These are phyloP conservation scores for Sinodicranocentrus sp. DNA, from an alignment of 2,888 invertebrate species.

Conservation along the genomic window DNA sequence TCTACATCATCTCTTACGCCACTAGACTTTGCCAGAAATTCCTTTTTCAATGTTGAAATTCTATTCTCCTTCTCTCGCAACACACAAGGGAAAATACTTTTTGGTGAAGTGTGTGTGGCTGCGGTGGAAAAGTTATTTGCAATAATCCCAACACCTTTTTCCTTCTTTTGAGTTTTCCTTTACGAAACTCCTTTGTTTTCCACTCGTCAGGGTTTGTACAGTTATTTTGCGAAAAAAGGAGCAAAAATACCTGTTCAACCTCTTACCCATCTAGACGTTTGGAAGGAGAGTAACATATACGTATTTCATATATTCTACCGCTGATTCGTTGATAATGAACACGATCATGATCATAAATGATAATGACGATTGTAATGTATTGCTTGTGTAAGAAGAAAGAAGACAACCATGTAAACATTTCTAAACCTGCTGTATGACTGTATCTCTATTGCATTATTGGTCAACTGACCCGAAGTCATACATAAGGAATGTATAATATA, in stretches of 20 bases:
- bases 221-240: slow-evolving; percentile 38
- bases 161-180: background rate
- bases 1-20: background rate
- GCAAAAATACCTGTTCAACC: slow-evolving; percentile 54
- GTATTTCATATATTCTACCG: no score
- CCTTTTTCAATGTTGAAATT: background rate
- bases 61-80: background rate
- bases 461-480: slow-evolving; percentile 29
- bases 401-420: no score
- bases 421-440: background rate
- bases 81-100: background rate
- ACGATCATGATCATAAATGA: slow-evolving; percentile 39
- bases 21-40: background rate
- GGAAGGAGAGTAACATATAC: slow-evolving; percentile 26
- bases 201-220: slow-evolving; percentile 45
- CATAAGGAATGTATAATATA: slow-evolving; percentile 8
- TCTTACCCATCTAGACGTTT: slow-evolving; percentile 24
- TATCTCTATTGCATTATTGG: slow-evolving; percentile 8
- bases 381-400: no score
- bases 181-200: slow-evolving; percentile 16
- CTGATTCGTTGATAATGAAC: slow-evolving; percentile 12
- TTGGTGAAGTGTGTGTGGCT: no score
- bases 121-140: slow-evolving; percentile 13
- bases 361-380: slow-evolving; percentile 29
- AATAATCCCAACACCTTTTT: slow-evolving; percentile 21